Conservation (phyloP, 2,113 vertebrate species). For the Rhinogobius similis region DNA sequence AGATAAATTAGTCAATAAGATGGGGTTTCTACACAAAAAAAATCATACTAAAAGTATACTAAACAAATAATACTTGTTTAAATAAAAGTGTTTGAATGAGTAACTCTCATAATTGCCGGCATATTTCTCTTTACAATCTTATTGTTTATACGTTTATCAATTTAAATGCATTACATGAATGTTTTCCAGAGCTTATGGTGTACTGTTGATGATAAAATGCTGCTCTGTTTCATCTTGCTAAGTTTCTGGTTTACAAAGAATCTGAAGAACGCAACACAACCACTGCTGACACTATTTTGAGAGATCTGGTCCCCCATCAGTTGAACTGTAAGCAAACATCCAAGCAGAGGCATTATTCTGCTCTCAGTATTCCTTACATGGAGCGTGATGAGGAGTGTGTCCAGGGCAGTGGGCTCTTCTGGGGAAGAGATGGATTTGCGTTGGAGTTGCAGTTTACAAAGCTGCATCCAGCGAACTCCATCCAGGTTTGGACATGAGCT, state of each 20-base stretch:
- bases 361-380: constrained; percentile 80
- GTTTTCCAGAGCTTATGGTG: constrained; percentile 25
- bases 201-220: constrained; percentile 44
- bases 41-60: too few relatives aligned
- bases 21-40: constrained; percentile 15
- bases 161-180: constrained; percentile 35
- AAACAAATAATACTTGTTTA: too few relatives aligned
- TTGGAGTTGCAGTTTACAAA: constrained; percentile 86
- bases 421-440: constrained; percentile 88
- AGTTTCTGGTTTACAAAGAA: constrained; percentile 26
- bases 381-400: constrained; percentile 84
- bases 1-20: constrained; percentile 9
- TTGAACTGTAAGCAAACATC: constrained; percentile 12
- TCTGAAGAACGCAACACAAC: constrained; percentile 39
- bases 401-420: constrained; percentile 86
- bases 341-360: constrained; percentile 20
- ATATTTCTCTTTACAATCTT: constrained; percentile 50
- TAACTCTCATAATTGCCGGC: constrained; percentile 52
- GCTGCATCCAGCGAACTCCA: constrained; percentile 83
- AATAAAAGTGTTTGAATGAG: constrained; percentile 33
- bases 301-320: constrained; percentile 39
- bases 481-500: constrained; percentile 80
- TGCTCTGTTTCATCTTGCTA: constrained; percentile 32
- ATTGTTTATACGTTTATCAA: constrained; percentile 47
- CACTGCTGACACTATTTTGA: constrained; percentile 19